Evolutionary conservation across 1,140 invertebrate genomes (phyloP).

Genomic region (Zaprionus nigranus): DNA sequence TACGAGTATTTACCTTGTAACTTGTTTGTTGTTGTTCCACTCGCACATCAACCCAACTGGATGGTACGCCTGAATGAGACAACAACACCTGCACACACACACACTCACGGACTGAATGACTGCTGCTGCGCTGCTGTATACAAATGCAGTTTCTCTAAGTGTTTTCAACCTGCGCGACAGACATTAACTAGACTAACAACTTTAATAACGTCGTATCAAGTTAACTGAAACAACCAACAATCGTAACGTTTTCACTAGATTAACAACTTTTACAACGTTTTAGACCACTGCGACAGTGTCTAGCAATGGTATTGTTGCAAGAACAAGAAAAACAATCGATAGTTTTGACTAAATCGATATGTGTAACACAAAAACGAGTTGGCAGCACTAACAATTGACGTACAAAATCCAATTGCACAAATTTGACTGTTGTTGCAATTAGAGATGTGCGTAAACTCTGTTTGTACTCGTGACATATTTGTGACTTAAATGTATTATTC

Average conservation of each 20-base stretch:
- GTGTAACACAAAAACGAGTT: background rate
- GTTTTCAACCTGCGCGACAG: slow-evolving; percentile 46
- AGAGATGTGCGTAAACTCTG: background rate
- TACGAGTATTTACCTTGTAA: slow-evolving; percentile 80
- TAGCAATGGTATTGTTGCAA: slow-evolving; percentile 41
- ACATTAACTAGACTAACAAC: slow-evolving; percentile 27
- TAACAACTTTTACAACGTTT: slow-evolving; percentile 35
- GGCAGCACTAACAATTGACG: slow-evolving; percentile 12
- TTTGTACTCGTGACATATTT: background rate
- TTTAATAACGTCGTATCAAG: slow-evolving; percentile 14
- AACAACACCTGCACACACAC: slow-evolving; percentile 57
- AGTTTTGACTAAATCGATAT: slow-evolving; percentile 3
- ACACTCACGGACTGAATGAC: slow-evolving; percentile 15
- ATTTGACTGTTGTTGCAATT: background rate
- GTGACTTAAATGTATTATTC: background rate
- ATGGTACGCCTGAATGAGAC: slow-evolving; percentile 62
- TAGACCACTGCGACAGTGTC: slow-evolving; percentile 37
- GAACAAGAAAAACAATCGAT: slow-evolving; percentile 42
- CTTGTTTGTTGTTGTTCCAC: slow-evolving; percentile 80
- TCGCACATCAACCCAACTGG: slow-evolving; percentile 62
- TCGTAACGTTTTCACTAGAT: slow-evolving; percentile 15
- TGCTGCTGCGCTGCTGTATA: slow-evolving; percentile 48
- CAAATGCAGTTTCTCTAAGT: slow-evolving; percentile 61
- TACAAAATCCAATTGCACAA: slow-evolving; percentile 4
- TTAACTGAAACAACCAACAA: slow-evolving; percentile 14